Evolutionary conservation across 1,140 invertebrate genomes (phyloP).

Genomic region (Danaus melanippus): DNA sequence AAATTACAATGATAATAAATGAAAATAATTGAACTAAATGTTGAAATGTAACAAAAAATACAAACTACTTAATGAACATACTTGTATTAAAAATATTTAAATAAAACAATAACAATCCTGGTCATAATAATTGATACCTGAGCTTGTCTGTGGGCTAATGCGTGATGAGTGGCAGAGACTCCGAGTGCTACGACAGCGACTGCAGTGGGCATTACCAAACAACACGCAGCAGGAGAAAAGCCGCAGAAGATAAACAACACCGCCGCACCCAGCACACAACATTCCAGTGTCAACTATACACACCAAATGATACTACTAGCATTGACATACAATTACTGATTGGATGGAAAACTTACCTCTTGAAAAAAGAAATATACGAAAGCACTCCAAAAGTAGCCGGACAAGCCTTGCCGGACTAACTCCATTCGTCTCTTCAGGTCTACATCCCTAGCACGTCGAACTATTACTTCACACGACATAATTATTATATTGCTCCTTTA

Average conservation of each 20-base stretch:
- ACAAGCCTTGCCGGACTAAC: constrained; percentile 25
- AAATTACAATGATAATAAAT: constrained; percentile 2
- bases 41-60: background rate
- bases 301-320: constrained; percentile 4
- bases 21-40: constrained; percentile 1
- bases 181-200: constrained; percentile 17
- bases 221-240: constrained; percentile 23
- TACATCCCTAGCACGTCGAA: constrained; percentile 26
- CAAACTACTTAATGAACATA: background rate
- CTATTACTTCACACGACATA: constrained; percentile 31
- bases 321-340: background rate
- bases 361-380: constrained; percentile 45
- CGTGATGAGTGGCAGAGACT: constrained; percentile 23
- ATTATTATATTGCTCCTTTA: background rate
- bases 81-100: background rate
- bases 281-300: constrained; percentile 41
- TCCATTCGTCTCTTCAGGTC: constrained; percentile 30
- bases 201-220: constrained; percentile 25
- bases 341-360: constrained; percentile 32
- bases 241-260: constrained; percentile 51
- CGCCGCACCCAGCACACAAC: constrained; percentile 36
- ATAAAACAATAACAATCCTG: constrained; percentile 4
- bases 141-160: constrained; percentile 23
- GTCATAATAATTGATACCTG: constrained; percentile 18
- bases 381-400: constrained; percentile 27